Conservation (phyloP, 2,797 vertebrate species). For the Peromyscus melanophrys region DNA sequence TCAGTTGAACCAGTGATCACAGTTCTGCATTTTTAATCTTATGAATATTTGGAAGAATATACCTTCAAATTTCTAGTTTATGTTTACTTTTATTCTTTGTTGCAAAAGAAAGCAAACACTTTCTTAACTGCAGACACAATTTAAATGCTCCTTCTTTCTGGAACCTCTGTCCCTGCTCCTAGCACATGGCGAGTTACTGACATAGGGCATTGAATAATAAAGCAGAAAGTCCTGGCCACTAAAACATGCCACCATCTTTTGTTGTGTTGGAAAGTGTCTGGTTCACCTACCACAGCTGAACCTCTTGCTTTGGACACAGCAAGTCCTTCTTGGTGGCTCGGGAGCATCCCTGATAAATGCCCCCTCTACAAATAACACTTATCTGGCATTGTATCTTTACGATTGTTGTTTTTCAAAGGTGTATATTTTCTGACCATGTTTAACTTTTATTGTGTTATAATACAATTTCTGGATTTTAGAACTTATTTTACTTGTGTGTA, state of each 20-base stretch:
- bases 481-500: background rate
- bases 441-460: slow-evolving; percentile 42
- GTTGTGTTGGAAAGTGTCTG: background rate
- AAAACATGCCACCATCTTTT: background rate
- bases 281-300: background rate
- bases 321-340: slow-evolving; percentile 26
- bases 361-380: background rate
- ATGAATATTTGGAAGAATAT: background rate
- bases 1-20: background rate
- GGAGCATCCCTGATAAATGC: background rate
- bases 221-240: background rate
- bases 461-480: background rate
- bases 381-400: background rate
- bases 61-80: background rate
- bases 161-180: background rate
- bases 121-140: background rate
- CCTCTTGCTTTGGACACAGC: background rate
- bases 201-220: background rate
- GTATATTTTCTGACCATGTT: slow-evolving; percentile 39
- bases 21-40: background rate
- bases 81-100: slow-evolving; percentile 38
- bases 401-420: background rate
- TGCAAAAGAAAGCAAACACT: background rate
- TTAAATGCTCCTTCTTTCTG: background rate
- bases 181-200: background rate